Percentiles rank a stretch among this genome's conserved stretches.
phyloP scores from a whole-genome alignment of 1,140 invertebrate genomes.

The Drosophila ficusphila region DNA sequence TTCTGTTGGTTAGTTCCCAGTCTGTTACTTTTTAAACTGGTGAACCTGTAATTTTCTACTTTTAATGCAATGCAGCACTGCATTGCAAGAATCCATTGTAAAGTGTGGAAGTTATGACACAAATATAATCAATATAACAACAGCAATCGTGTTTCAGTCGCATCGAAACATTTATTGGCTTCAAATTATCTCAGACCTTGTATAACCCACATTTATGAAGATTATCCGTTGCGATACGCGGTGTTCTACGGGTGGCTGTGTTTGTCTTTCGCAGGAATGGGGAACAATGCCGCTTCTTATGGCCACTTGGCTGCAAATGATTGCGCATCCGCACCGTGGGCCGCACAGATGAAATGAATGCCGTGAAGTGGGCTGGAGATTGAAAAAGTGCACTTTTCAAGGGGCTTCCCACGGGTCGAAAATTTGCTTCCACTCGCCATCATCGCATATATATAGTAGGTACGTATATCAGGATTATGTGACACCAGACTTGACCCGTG shows the following conservation, averaged over 20 bases:
- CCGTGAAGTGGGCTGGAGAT: not conserved
- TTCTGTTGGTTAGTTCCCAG: not conserved
- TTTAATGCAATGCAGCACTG: no score
- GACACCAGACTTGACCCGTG: slow-evolving; percentile 13
- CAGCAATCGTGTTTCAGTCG: no score
- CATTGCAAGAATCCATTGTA: no score
- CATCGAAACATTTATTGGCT: no score
- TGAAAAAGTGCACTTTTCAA: slow-evolving; percentile 15
- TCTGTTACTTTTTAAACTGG: not conserved
- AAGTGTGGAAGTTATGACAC: no score
- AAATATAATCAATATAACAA: no score
- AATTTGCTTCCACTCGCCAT: not conserved
- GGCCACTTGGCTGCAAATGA: slow-evolving; percentile 46
- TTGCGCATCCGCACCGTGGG: slow-evolving; percentile 41
- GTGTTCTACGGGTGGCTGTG: not conserved
- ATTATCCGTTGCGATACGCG: slow-evolving; percentile 5
- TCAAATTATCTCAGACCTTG: no score
- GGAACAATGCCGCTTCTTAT: slow-evolving; percentile 30
- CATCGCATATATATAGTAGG: no score
- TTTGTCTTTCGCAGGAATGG: slow-evolving; percentile 1
- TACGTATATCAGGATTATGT: slow-evolving; percentile 37
- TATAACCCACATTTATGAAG: no score
- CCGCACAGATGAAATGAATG: slow-evolving; percentile 21
- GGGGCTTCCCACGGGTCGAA: not conserved
- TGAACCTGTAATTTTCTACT: not conserved